Evolutionary conservation across 2,113 vertebrate species (phyloP), one percentile per base, ranked within the genome.

Genomic region (Monopterus albus): DNA sequence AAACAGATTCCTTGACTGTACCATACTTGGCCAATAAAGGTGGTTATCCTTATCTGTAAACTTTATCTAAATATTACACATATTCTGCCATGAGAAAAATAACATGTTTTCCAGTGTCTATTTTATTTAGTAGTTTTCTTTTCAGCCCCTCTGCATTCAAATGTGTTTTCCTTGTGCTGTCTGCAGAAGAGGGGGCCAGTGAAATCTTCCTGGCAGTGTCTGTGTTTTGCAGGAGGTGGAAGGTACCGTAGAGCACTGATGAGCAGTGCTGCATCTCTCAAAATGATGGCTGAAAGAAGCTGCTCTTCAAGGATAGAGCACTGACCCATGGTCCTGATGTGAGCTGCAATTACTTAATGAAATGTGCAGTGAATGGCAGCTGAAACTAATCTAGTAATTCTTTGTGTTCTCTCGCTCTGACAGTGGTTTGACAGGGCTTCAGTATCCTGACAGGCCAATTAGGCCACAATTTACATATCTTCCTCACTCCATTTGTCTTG

Each of bases 401-500:
- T 82, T 20, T 47, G 74, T 79, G 43, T 81, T 58, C 76, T 57
- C 57, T 59, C 61, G 74, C 18, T 40, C 79, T 81, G 76, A 89
- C 84, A 75, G 74, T 28, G 53, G 43, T 81, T 82, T 87, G 89
- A 92, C 89, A 81, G 81, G 76, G 40, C 64, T 62, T 79, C 65
- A 73, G 21, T 62, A 73, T 66, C 39, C 83, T 92, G 92, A 93
- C 91, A 90, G 88, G 87, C 87, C 87, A 92, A 94, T 93, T 94
- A 94, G 88, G 90, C 58, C 51, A 57, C 46, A 78, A 92, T 93
- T 92, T 93, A 87, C 91, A 93, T 93, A 92, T 91, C 87, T 82
- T 69, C 78, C 67, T 75, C 45, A 63, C 84, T 85, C 70, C 85
- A 89, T 91, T 92, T 85, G 75, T 80, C 79, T 87, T 88, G 90